These are phyloP conservation scores for Sternarchorhynchus goeldii DNA, from an alignment of 2,797 vertebrate genomes.

Conservation along the genomic window DNA sequence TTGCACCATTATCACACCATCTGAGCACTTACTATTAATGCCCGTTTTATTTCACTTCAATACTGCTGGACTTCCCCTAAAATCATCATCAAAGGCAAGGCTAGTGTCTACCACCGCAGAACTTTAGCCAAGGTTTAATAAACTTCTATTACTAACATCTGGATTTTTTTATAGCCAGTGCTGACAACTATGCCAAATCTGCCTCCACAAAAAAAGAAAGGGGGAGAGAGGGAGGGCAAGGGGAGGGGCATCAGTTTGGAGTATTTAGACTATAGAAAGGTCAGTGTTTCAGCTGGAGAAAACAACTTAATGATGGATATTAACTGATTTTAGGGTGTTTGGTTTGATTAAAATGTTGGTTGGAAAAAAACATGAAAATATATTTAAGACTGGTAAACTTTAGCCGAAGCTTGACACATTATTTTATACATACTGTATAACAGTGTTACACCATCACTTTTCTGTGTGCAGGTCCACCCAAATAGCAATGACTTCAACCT, in stretches of 20 bases:
- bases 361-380: not conserved
- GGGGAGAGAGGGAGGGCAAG: constrained; percentile 59
- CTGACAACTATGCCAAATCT: constrained; percentile 57
- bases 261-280: constrained; percentile 59
- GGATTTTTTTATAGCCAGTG: constrained; percentile 59
- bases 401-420: not conserved
- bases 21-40: constrained; percentile 70
- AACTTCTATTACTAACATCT: constrained; percentile 76
- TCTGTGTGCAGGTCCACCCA: constrained; percentile 82
- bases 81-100: constrained; percentile 72
- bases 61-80: constrained; percentile 71
- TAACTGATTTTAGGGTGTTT: not conserved
- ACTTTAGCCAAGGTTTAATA: constrained; percentile 71
- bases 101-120: constrained; percentile 67
- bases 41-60: constrained; percentile 70
- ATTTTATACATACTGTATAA: not conserved
- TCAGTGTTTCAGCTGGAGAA: constrained; percentile 33
- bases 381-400: not conserved
- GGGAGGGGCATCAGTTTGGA: constrained; percentile 60
- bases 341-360: constrained; percentile 8
- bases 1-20: constrained; percentile 64
- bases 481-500: constrained; percentile 94
- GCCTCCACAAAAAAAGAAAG: constrained; percentile 54
- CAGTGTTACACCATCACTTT: constrained; percentile 2
- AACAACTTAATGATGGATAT: constrained; percentile 10